Evolutionary conservation across 2,888 invertebrate genomes (phyloP), one percentile per base, ranked within the genome.

Genomic region (Aquatica leii): DNA sequence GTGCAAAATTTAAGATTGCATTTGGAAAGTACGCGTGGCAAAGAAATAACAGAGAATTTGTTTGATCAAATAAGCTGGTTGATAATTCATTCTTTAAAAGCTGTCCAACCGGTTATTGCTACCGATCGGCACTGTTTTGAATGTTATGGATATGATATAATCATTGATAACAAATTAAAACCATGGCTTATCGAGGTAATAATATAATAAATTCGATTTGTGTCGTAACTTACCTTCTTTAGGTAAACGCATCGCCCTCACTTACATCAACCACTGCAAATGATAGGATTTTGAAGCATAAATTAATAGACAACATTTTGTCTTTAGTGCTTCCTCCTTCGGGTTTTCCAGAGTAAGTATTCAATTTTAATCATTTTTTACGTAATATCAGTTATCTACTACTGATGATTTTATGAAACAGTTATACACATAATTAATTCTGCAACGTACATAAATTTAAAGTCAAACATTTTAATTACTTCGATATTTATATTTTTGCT

Each of bases 81-180:
- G 59, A 95, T 95, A 67, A 93, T 95, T 6, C 97, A 97, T 81
- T 97, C 97, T 0, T 80, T 98, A 65, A 94, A 95, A 82, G 94
- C 97, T 1, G 97, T 97, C 0, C 90, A 94, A 4, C 94, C 95
- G 0, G 92, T 95, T 11, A 95, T 97, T 87, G 93, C 95, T 0
- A 96, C 94, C 72, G 97, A 97, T 81, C 84, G 94, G 54, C 95
- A 95, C 79, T 95, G 95, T 76, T 95, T 93, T 77, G 95, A 95
- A 81, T 95, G 95, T 75, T 98, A 97, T 77, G 97, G 97, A 40
- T 97, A 95, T 78, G 97, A 97, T 77, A 96, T 97, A 54, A 97
- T 97, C 71, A 96, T 97, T 71, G 97, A 97, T 79, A 93, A 95
- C 77, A 90, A 92, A 75, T 82, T 97, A 24, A 97, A 97, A 78